Evolutionary conservation across 2,888 invertebrate species (phyloP).

Genomic region (Ptilodon capucinus): DNA sequence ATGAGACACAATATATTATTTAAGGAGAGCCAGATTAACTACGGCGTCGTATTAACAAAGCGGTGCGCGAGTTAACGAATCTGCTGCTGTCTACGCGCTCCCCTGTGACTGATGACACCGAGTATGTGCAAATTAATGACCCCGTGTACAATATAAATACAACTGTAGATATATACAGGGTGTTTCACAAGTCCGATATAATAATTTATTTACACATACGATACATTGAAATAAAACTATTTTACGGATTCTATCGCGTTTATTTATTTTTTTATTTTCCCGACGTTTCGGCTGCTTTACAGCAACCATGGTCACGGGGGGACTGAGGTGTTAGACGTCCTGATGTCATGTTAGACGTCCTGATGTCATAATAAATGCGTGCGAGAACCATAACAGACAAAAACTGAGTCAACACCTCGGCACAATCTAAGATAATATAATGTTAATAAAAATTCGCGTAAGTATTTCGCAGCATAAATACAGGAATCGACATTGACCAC

Average conservation of each 20-base stretch:
- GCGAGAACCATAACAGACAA: not conserved
- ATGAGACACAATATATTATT: conserved; percentile 36
- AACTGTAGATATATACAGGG: no score
- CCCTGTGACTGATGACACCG: not conserved
- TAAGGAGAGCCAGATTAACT: conserved; percentile 18
- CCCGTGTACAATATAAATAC: conserved; percentile 7
- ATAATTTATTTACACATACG: no score
- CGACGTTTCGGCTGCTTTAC: no score
- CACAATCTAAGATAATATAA: not conserved
- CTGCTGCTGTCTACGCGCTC: not conserved
- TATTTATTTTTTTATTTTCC: no score
- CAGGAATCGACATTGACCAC: not conserved
- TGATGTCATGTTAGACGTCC: no score
- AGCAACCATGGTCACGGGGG: no score
- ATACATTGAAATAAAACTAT: no score
- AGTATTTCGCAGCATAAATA: not conserved
- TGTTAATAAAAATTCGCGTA: not conserved
- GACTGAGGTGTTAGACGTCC: no score
- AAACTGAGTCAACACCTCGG: not conserved
- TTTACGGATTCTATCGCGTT: no score
- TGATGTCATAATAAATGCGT: no score
- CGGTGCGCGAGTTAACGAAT: not conserved
- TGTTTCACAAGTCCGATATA: no score
- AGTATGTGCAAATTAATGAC: not conserved
- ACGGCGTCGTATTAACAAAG: conserved; percentile 1